Base-by-base conservation (phyloP, 92 coral and sea anemone species). In the Umimayanthus chanpuru region DNA sequence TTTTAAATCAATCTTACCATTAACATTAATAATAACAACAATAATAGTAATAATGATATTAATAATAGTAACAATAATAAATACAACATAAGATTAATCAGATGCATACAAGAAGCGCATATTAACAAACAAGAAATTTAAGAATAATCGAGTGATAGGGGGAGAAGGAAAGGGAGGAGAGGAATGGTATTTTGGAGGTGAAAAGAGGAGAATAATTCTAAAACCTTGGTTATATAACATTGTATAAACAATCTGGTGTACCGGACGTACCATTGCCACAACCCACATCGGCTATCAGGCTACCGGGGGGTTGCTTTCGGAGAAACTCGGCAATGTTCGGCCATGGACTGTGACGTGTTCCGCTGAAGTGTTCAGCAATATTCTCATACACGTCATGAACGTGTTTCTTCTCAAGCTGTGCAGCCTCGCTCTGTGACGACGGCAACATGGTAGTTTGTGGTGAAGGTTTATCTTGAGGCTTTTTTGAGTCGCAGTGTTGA, bases 331-430 rank as follows among this genome's bases (percentile, higher is more conserved):
- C 96, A 16, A 97, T 90, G 88, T 83, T 93, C 66, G 98, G 99
- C 99, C 99, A 97, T 4, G 99, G 99, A 29, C 96, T 96, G 86
- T 97, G 99, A 14, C 99, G 98, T 4, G 99, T 97, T n/a, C 94
- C 99, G 74, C 99, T 97, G 91, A 97, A 97, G 85, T 97, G 99
- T 20, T 94, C 95, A 20, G 99, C 99, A 18, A 97, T 97, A 49
- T 90, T 92, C 85, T 97, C 98, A 73, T 97, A 97, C 44, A 97
- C 99, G 43, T 95, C 91, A 64, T 97, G 95, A 18, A 97, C 99
- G 36, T 97, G 98, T 44, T 81, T 70, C 15, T 92, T 87, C 76
- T 97, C 99, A 70, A 97, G 92, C 77, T 79, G 80, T 76, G 91
- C 85, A 7, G 99, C 99, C 74, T 95, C 99, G 55, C 84, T 91